Base-by-base conservation (phyloP, 2,888 invertebrate genomes). In the Nemotelus nigrinus region DNA sequence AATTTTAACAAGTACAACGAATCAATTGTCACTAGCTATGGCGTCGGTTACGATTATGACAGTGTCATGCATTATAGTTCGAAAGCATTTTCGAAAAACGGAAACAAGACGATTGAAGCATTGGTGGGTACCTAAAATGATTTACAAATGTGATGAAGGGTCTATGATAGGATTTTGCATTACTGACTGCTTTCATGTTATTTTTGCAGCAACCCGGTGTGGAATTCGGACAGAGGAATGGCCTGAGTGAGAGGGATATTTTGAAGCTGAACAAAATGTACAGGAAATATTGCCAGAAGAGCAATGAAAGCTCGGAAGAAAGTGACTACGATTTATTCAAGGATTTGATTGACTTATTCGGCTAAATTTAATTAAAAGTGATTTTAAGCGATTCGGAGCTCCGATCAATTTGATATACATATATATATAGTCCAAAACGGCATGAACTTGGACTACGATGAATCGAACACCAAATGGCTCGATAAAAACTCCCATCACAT, bases 21-120 rank as follows among this genome's bases (percentile, higher is more conserved):
- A n/a, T 88, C 89, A 7, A 89, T 89, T 2, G 89, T 93, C 4
- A 90, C 91, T 0, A 91, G 92, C 82, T 93, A 91, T 82, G 91
- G 91, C 1, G 89, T 92, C 55, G 85, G 88, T 2, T 94, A 94
- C 82, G 93, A 94, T 85, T 94, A 93, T 81, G 88, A 86, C 6
- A 93, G 93, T 82, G 90, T 94, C 0, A 92, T 94, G 92, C 94
- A 94, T 82, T 94, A 94, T 82, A 90, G 91, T 64, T 88, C 88
- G 47, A 87, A 86, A 45, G 93, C 93, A 0, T 94, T 94, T 83
- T 90, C 93, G 0, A 91, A 89, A 82, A 92, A 93, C 84, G 91
- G 90, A 50, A 87, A 90, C 80, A 88, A 87, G 64, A 93, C 93
- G 0, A 93, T 93, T 68, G 88, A 91, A 60, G 90, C 93, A 0